A percentile compares a stretch with the other conserved stretches of the same genome.
Evolutionary conservation across 1,140 invertebrate genomes (phyloP).

Genomic region (Calliphora vicina): DNA sequence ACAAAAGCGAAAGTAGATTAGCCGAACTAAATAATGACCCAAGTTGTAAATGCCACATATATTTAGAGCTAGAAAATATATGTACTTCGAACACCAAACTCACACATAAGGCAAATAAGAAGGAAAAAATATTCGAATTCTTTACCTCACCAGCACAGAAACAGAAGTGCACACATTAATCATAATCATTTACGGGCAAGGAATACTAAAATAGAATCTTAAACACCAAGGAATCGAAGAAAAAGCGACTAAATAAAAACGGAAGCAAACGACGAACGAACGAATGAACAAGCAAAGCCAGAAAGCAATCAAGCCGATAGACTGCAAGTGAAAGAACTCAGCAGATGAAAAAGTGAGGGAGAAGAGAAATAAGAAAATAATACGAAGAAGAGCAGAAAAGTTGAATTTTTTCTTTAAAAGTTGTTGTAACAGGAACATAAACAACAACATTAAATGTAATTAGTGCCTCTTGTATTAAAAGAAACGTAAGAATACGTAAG

Average conservation of each 20-base stretch:
- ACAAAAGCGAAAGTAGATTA: background rate
- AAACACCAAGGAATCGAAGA: conserved; percentile 11
- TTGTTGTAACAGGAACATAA: conserved; percentile 16
- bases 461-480: conserved; percentile 31
- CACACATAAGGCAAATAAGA: background rate
- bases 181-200: conserved; percentile 3
- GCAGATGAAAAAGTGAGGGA: background rate
- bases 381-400: background rate
- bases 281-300: too few species aligned
- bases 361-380: background rate
- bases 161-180: conserved; percentile 30
- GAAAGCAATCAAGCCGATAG: background rate
- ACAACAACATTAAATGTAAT: conserved; percentile 33
- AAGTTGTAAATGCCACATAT: background rate
- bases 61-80: background rate
- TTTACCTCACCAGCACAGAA: background rate
- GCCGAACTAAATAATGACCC: too few species aligned
- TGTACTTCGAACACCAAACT: background rate
- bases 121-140: background rate
- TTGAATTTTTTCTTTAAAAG: background rate
- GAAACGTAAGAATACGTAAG: background rate
- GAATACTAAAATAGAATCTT: conserved; percentile 1
- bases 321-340: background rate
- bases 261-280: background rate
- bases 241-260: conserved; percentile 22